Base-by-base conservation (phyloP, 1,140 invertebrate species). In the Drosophila repleta region DNA sequence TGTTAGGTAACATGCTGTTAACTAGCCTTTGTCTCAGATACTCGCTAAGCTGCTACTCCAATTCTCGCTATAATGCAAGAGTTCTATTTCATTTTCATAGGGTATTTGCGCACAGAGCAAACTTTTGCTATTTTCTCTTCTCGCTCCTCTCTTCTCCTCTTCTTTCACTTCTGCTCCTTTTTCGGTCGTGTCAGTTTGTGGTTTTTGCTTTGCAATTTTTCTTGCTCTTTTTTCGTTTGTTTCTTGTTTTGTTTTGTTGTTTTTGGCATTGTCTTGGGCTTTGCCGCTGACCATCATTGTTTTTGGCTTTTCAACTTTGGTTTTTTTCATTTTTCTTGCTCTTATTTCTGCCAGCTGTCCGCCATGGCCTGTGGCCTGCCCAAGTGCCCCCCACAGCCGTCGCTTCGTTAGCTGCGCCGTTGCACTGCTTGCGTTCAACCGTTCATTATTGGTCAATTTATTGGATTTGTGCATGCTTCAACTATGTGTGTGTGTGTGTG, bases 391-490 rank as follows among this genome's bases (percentile, higher is more conserved):
- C 1, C 3, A 20, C 6, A 15, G 37, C n/a, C 5, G 10, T 15
- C 6, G 4, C 20, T 13, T 1, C 32, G 11, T 10, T 32, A 15
- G n/a, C 62, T 39, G 55, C 39, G 24, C 24, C n/a, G 65, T 46
- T 39, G 49, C 63, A 49, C 43, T 55, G 68, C 65, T 67, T 81
- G 80, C 72, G 71, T 84, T 82, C 64, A 79, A 90, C 73, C 85
- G 78, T 90, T 90, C 81, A 90, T 90, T 90, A 85, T 90, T 90
- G 87, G 87, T 90, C 87, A 90, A 90, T 90, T 90, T 90, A 90
- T 90, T 90, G 87, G 87, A 90, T 85, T 90, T 85, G 85, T 85
- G 76, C 78, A 85, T 79, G 76, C 71, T 64, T 48, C 74, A 73
- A 55, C 45, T 15, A 35, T 52, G 4, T 57, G 43, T 17, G 5